Evolutionary conservation across 2,797 vertebrate species (phyloP), one percentile per base, ranked within the genome.

Genomic region (Rhinatrema bivittatum): DNA sequence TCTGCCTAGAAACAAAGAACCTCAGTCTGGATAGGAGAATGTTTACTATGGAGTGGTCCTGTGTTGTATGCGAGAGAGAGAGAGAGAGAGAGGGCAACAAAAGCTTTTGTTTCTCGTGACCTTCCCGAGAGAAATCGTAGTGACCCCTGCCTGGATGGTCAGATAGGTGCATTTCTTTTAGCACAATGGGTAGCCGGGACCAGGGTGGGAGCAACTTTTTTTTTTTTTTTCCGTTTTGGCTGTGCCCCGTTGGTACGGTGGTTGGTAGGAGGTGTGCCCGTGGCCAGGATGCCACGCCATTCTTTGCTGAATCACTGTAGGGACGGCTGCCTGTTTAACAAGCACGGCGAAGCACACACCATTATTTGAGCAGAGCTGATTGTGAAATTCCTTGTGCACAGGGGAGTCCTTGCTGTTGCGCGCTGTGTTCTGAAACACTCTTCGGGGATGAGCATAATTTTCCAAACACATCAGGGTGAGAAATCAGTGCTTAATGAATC

Each of bases 1-100:
- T 77, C 56, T 74, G 59, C 70, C 67, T 73, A 60, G 62, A 74
- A 72, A 78, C 68, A 74, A 75, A 76, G 60, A 68, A 35, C 52
- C 25, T 29, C 18, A 44, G 55, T 40, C 47, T 56, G 55, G 47
- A 59, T 51, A 62, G 62, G 58, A 39, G 68, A 50, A 42, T 53
- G 63, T 53, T 53, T 56, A 39, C 47, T 53, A 38, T 19, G 5
- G 26, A 49, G 50, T 32, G 43, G 33, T 28, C 42, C 15, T 3
- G 21, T 26, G 20, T 10, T 20, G 22, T 16, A 21, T 21, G 21
- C n/a, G n/a, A n/a, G n/a, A n/a, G n/a, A n/a, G n/a, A n/a, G n/a
- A n/a, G n/a, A n/a, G n/a, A n/a, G n/a, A n/a, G n/a, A n/a, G n/a
- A n/a, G n/a, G n/a, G n/a, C n/a, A n/a, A n/a, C n/a, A n/a, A n/a